These are phyloP conservation scores for Grammomys dolichurus DNA, from an alignment of 2,113 vertebrate genomes.

Conservation along the genomic window DNA sequence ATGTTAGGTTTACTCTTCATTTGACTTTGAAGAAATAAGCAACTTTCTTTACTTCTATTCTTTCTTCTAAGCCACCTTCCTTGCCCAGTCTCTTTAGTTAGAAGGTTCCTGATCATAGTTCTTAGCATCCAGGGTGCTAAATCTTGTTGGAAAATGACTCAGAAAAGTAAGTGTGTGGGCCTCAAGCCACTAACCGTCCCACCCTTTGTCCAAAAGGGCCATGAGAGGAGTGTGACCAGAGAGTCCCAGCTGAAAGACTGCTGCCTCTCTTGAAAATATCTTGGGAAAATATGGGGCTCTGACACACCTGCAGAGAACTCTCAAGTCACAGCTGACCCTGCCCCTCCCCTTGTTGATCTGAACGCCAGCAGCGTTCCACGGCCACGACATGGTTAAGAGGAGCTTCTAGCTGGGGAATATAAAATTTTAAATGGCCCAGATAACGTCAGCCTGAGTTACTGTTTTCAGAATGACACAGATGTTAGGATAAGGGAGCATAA, in stretches of 20 bases:
- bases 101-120: not conserved
- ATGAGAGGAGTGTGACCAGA: not conserved
- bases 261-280: constrained; percentile 52
- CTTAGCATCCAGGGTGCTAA: not conserved
- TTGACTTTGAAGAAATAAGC: not conserved
- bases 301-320: constrained; percentile 64
- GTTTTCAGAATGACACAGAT: constrained; percentile 91
- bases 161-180: not conserved
- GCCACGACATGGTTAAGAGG: constrained; percentile 83
- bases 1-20: not conserved
- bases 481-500: constrained; percentile 92
- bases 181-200: not conserved
- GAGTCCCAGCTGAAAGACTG: not conserved
- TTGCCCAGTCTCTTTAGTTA: not conserved
- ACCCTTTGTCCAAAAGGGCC: not conserved
- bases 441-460: constrained; percentile 90
- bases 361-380: constrained; percentile 81
- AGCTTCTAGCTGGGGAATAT: constrained; percentile 89
- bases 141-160: not conserved
- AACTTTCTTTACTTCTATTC: not conserved
- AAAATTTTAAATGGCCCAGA: constrained; percentile 90
- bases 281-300: constrained; percentile 37
- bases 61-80: not conserved
- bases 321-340: constrained; percentile 69
- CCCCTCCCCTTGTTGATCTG: constrained; percentile 66